phyloP scores from a whole-genome alignment of 2,113 vertebrate genomes.

The Lepisosteus oculatus region DNA sequence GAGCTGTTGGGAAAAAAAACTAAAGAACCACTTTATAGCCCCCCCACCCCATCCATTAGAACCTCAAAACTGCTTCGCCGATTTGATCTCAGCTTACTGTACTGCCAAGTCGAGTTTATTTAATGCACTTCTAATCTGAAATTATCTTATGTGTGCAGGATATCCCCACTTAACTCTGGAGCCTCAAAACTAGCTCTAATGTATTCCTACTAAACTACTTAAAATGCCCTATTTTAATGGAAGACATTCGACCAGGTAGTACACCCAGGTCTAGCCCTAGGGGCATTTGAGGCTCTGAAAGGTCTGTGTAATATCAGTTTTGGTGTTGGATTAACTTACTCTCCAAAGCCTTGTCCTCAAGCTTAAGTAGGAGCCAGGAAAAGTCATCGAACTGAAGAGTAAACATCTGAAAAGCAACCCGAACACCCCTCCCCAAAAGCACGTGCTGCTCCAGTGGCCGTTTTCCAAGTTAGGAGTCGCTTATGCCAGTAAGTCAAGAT shows the following conservation, averaged over 20 bases:
- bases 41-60: slow-evolving; percentile 1
- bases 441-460: neutral
- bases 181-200: neutral
- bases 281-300: neutral
- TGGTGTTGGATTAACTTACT: slow-evolving; percentile 5
- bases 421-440: neutral
- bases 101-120: too few species aligned
- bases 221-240: neutral
- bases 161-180: neutral
- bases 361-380: slow-evolving; percentile 13
- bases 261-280: neutral
- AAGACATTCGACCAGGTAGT: neutral
- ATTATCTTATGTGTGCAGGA: neutral
- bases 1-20: slow-evolving; percentile 28
- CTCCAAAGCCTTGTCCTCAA: slow-evolving; percentile 4
- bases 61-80: too few species aligned
- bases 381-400: slow-evolving; percentile 1
- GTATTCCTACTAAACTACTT: neutral
- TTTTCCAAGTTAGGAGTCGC: too few species aligned
- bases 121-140: neutral
- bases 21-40: slow-evolving; percentile 21
- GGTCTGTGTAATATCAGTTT: neutral
- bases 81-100: too few species aligned
- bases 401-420: slow-evolving; percentile 18
- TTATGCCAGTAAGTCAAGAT: too few species aligned